phyloP scores from a whole-genome alignment of 1,140 invertebrate genomes.

The Drosophila grimshawi region DNA sequence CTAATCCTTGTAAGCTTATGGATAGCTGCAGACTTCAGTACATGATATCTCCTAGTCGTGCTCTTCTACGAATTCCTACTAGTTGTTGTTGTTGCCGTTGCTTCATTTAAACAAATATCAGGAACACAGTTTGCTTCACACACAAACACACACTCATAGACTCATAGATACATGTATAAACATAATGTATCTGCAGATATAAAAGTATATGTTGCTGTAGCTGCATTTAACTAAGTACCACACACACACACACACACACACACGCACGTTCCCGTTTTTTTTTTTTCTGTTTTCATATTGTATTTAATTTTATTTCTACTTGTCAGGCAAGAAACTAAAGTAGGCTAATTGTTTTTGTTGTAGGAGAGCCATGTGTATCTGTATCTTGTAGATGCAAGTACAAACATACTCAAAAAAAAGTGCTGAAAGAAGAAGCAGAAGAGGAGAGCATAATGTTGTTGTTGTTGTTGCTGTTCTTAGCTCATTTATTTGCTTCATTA shows the following conservation, averaged over 20 bases:
- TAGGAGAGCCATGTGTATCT: conserved; percentile 30
- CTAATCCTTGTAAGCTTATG: no score
- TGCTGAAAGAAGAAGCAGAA: not conserved
- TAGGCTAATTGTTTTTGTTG: conserved; percentile 80
- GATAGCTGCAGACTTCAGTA: no score
- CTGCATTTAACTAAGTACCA: conserved; percentile 72
- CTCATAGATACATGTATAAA: no score
- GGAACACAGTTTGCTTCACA: conserved; percentile 3
- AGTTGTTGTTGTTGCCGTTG: conserved; percentile 46
- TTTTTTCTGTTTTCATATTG: conserved; percentile 46
- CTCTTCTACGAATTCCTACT: no score
- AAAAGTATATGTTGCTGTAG: conserved; percentile 9
- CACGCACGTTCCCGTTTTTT: not conserved
- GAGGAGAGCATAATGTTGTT: conserved; percentile 44
- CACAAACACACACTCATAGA: conserved; percentile 3
- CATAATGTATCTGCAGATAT: conserved; percentile 14
- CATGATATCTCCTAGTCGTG: no score
- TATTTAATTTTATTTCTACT: conserved; percentile 81
- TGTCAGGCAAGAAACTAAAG: conserved; percentile 79
- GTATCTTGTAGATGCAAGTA: conserved; percentile 26
- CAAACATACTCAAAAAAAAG: not conserved
- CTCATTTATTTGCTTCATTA: conserved; percentile 82
- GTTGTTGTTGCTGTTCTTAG: conserved; percentile 60
- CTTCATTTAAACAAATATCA: conserved; percentile 48
- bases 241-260: conserved; percentile 1